Percentiles rank a stretch among this genome's conserved stretches.
Conservation (phyloP, 1,140 invertebrate genomes). For the Bathynomus jamesi region DNA sequence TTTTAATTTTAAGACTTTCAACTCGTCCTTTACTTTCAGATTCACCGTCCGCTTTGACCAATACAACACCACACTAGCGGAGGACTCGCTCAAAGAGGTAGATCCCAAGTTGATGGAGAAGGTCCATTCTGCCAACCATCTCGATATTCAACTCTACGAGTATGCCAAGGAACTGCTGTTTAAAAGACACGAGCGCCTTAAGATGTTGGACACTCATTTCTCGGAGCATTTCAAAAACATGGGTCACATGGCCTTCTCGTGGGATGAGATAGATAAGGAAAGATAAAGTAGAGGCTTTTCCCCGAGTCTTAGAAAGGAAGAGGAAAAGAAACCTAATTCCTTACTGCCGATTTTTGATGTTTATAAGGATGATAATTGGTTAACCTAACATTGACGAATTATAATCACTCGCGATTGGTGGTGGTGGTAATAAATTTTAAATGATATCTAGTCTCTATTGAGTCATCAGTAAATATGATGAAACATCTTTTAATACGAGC, state of each 20-base stretch:
- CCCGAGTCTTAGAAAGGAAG: too few relatives aligned
- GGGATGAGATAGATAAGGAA: conserved; percentile 39
- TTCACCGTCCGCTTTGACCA: conserved; percentile 47
- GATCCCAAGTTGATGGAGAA: conserved; percentile 60
- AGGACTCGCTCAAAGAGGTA: conserved; percentile 63
- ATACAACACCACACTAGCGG: conserved; percentile 78
- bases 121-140: conserved; percentile 70
- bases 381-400: too few relatives aligned
- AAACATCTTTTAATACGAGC: too few relatives aligned
- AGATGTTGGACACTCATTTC: conserved; percentile 69
- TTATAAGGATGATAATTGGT: too few relatives aligned
- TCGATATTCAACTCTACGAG: conserved; percentile 89
- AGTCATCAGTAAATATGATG: too few relatives aligned
- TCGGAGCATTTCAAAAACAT: conserved; percentile 50
- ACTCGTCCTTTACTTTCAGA: conserved; percentile 9
- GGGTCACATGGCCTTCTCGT: conserved; percentile 39
- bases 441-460: too few relatives aligned
- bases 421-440: too few relatives aligned
- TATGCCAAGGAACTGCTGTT: conserved; percentile 86
- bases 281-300: conserved; percentile 3
- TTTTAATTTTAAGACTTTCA: too few relatives aligned
- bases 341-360: too few relatives aligned
- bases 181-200: conserved; percentile 69
- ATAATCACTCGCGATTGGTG: too few relatives aligned
- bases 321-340: too few relatives aligned